Percentiles rank a stretch among this genome's conserved stretches.
Evolutionary conservation across 2,888 invertebrate species (phyloP).

Genomic region (Xestia rhomboidea): DNA sequence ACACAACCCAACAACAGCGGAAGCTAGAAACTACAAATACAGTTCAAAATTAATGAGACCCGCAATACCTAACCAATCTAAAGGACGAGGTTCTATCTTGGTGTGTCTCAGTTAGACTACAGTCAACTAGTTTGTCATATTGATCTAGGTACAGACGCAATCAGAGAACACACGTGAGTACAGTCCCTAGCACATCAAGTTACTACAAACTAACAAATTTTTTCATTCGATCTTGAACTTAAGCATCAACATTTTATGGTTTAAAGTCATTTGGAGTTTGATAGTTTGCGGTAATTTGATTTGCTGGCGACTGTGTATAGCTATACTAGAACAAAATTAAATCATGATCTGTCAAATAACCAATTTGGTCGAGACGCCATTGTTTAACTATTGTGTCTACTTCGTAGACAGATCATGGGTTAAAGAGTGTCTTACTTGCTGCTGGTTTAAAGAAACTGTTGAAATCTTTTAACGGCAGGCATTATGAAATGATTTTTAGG

Average conservation of each 20-base stretch:
- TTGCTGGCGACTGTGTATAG: too few relatives aligned
- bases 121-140: slow-evolving; percentile 39
- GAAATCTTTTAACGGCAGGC: background rate
- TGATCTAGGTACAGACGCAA: slow-evolving; percentile 34
- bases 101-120: slow-evolving; percentile 23
- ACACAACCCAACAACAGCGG: background rate
- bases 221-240: too few relatives aligned
- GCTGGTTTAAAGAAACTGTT: background rate
- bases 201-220: too few relatives aligned
- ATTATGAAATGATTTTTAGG: slow-evolving; percentile 5
- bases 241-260: too few relatives aligned
- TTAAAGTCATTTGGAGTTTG: too few relatives aligned
- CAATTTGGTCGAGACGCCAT: too few relatives aligned
- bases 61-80: slow-evolving; percentile 38
- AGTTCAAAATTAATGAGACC: slow-evolving; percentile 31
- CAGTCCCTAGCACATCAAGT: too few relatives aligned
- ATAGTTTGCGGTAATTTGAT: too few relatives aligned
- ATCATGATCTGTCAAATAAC: too few relatives aligned
- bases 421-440: too few relatives aligned
- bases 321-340: slow-evolving; percentile 25
- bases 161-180: slow-evolving; percentile 19
- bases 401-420: too few relatives aligned
- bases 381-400: too few relatives aligned
- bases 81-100: slow-evolving; percentile 15
- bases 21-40: background rate